These are phyloP conservation scores for Pachydiplax longipennis DNA, from an alignment of 2,888 invertebrate genomes.

Conservation along the genomic window DNA sequence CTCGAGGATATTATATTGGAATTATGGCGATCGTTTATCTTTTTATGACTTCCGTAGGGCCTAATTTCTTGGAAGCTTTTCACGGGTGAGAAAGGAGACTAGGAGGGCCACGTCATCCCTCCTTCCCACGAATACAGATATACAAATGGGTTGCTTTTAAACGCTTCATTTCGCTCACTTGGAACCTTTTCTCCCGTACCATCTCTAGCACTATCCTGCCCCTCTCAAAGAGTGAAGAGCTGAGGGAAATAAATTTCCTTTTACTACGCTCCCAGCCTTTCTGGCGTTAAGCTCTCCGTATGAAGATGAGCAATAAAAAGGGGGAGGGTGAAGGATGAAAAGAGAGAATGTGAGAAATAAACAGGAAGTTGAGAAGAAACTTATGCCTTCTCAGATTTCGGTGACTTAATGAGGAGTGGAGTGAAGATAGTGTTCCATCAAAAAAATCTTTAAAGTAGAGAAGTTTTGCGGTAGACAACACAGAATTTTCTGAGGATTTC, in stretches of 20 bases:
- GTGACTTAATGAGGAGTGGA: neutral
- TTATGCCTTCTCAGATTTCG: neutral
- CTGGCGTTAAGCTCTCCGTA: neutral
- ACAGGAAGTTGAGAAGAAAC: neutral
- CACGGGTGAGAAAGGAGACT: neutral
- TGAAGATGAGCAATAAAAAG: neutral
- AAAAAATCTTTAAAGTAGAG: too few relatives aligned
- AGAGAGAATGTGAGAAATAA: neutral
- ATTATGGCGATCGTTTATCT: neutral
- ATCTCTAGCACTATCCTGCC: neutral
- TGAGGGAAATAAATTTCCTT: neutral
- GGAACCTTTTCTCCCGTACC: neutral
- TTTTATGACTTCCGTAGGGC: neutral
- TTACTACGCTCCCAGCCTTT: neutral
- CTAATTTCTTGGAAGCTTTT: neutral
- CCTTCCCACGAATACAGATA: too few relatives aligned
- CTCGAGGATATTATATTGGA: neutral
- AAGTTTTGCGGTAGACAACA: too few relatives aligned
- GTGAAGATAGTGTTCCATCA: too few relatives aligned
- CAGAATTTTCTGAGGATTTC: too few relatives aligned
- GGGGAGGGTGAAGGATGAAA: neutral
- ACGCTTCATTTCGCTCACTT: too few relatives aligned
- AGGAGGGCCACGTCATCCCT: neutral
- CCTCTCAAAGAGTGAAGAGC: neutral
- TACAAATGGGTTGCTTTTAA: too few relatives aligned